Conservation (phyloP, 1,140 invertebrate species). For the Zaprionus gabonicus region DNA sequence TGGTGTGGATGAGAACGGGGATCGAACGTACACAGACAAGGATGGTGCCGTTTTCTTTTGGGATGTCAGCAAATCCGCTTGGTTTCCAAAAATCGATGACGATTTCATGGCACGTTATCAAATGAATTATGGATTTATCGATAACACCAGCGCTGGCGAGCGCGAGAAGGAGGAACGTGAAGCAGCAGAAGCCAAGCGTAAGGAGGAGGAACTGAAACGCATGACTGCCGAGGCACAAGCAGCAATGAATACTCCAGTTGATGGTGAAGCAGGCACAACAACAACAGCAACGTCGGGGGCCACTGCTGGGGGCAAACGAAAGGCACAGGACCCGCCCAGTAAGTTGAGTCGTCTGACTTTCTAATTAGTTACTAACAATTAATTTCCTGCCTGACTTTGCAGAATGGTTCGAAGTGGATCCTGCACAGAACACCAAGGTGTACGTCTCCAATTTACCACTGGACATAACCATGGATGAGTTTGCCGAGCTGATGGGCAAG, state of each 20-base stretch:
- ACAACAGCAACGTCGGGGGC: slow-evolving; percentile 20
- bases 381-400: slow-evolving; percentile 26
- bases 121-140: slow-evolving; percentile 95
- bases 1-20: slow-evolving; percentile 90
- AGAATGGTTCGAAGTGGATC: slow-evolving; percentile 97
- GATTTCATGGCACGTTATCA: slow-evolving; percentile 98
- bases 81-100: slow-evolving; percentile 99
- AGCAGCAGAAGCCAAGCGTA: slow-evolving; percentile 58
- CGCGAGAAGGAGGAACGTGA: slow-evolving; percentile 68
- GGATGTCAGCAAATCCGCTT: slow-evolving; percentile 95
- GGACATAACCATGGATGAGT: slow-evolving; percentile 95
- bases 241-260: slow-evolving; percentile 72
- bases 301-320: slow-evolving; percentile 76
- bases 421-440: slow-evolving; percentile 97
- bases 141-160: slow-evolving; percentile 85
- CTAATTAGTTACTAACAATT: background rate
- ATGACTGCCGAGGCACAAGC: slow-evolving; percentile 76
- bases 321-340: slow-evolving; percentile 85
- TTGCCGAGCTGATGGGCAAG: slow-evolving; percentile 96
- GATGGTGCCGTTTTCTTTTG: slow-evolving; percentile 96
- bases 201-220: slow-evolving; percentile 65
- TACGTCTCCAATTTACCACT: slow-evolving; percentile 97
- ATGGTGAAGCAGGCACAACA: slow-evolving; percentile 24
- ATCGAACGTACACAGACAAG: slow-evolving; percentile 92
- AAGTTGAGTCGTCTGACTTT: slow-evolving; percentile 17